Base-by-base conservation (phyloP, 2,888 invertebrate species). In the Caenorhabditis japonica region DNA sequence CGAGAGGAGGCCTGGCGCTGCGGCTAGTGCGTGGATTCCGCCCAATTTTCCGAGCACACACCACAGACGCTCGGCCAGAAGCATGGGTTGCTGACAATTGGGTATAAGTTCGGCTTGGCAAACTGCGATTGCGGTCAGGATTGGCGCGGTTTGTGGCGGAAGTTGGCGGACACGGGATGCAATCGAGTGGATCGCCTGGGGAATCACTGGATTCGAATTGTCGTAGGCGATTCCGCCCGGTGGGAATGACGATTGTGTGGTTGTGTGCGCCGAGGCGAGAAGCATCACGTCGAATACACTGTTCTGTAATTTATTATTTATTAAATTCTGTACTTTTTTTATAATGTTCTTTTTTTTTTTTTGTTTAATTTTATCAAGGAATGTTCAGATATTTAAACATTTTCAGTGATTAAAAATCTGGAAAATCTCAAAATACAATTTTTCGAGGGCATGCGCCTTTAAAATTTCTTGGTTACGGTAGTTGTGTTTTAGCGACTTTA, bases 231-330 rank as follows among this genome's bases (percentile, higher is more conserved):
- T 13, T 1, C 55, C 46, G 5, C 59, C 58, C 4, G 56, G 51
- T 21, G 58, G 60, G 44, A 60, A 55, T 8, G 25, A 17, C 7
- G 13, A 19, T n/a, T n/a, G n/a, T n/a, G n/a, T n/a, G 21, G 34
- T 10, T 10, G 56, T 19, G 44, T 39, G 25, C 0, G 68, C 38
- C 12, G 74, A 73, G 27, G 70, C 73, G 3, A 86, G 58, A 12
- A 84, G 72, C 39, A 85, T 80, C 21, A 83, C 79, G 56, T 81
- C 84, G 70, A 82, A 83, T 30, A 83, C 73, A 23, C 82, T 80
- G 46, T 70, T 77, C 84, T 84, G 77, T 1, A 81, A 76, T 23
- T 30, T 34, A 33, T 15, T 44, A 56, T 55, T 52, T 30, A 25
- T 51, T 34, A n/a, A n/a, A n/a, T n/a, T n/a, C n/a, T n/a, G n/a